phyloP scores from a whole-genome alignment of 2,113 vertebrate genomes.

The Oxyruncus cristatus region DNA sequence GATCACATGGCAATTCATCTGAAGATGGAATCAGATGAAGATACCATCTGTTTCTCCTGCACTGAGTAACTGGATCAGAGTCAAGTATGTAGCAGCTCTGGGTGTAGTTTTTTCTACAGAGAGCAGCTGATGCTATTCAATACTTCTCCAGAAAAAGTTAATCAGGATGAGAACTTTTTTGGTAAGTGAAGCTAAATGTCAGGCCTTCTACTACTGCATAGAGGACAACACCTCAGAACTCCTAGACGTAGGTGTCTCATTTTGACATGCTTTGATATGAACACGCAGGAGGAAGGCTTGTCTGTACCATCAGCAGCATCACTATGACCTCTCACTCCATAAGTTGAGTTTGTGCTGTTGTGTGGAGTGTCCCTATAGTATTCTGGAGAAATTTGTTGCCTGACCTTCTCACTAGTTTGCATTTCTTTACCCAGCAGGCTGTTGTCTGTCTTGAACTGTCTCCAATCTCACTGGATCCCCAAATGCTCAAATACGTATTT shows the following conservation, averaged over 20 bases:
- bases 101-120: neutral
- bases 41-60: slow-evolving; percentile 52
- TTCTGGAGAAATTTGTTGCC: neutral
- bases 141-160: neutral
- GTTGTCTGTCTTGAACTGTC: neutral
- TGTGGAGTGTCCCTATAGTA: neutral
- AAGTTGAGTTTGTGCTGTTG: neutral
- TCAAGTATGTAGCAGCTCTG: slow-evolving; percentile 26
- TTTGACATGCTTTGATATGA: neutral
- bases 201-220: neutral
- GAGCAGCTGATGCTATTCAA: neutral
- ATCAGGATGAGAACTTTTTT: neutral
- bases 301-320: neutral
- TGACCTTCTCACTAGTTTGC: neutral
- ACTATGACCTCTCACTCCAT: neutral
- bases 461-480: neutral
- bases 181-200: neutral
- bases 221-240: neutral
- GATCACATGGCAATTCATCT: neutral
- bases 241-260: neutral
- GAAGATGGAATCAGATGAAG: slow-evolving; percentile 32
- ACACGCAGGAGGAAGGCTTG: neutral
- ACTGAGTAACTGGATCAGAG: slow-evolving; percentile 33
- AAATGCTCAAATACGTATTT: neutral
- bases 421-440: neutral